A percentile compares a stretch with the other conserved stretches of the same genome.
Evolutionary conservation across 2,113 vertebrate species (phyloP).

Genomic region (Brachyhypopomus occidentalis): DNA sequence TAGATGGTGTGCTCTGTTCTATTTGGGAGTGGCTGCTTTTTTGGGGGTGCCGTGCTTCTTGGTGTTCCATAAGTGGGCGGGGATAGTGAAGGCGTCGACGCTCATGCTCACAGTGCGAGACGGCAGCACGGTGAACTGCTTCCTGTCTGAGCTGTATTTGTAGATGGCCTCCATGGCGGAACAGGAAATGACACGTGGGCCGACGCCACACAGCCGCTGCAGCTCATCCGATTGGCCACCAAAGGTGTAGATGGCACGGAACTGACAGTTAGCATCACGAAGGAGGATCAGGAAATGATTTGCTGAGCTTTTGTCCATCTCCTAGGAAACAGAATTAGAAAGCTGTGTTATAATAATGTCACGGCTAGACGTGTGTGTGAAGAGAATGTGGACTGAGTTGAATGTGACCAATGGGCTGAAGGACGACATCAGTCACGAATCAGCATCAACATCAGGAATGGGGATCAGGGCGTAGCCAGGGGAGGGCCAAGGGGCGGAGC

Average conservation of each 20-base stretch:
- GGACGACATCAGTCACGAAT: too few species aligned
- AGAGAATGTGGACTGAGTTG: too few species aligned
- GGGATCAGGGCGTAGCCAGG: too few species aligned
- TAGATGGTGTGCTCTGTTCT: background rate
- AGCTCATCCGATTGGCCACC: conserved; percentile 79
- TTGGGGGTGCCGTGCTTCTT: conserved; percentile 80
- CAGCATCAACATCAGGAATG: too few species aligned
- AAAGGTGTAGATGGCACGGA: conserved; percentile 82
- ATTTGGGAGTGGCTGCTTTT: conserved; percentile 67
- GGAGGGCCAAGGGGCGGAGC: too few species aligned
- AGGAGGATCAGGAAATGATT: conserved; percentile 93
- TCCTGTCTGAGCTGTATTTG: conserved; percentile 91
- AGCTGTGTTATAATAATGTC: background rate
- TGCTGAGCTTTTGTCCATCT: conserved; percentile 87
- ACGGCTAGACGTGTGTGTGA: background rate
- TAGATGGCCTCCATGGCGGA: conserved; percentile 86
- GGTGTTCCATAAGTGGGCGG: conserved; percentile 83
- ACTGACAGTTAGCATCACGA: conserved; percentile 88
- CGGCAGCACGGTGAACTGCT: conserved; percentile 88
- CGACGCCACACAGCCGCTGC: conserved; percentile 77
- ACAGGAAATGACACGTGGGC: conserved; percentile 76
- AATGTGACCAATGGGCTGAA: too few species aligned
- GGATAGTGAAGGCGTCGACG: conserved; percentile 90
- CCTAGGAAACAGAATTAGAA: conserved; percentile 65
- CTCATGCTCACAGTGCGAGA: conserved; percentile 89